phyloP scores from a whole-genome alignment of 2,888 invertebrate genomes.

The Barypeithes pellucidus region DNA sequence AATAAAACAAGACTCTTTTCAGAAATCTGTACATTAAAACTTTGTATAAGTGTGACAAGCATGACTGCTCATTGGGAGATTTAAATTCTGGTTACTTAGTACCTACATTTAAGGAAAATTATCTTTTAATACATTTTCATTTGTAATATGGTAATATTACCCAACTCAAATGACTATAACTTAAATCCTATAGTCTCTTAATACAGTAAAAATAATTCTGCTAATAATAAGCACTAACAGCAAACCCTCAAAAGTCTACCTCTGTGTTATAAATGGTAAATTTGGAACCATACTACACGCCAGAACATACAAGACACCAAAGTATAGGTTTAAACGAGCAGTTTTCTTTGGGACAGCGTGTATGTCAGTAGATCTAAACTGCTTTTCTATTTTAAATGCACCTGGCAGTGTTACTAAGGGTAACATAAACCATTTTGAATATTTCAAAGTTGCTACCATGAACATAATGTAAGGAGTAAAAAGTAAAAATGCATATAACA shows the following conservation, averaged over 20 bases:
- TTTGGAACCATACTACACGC: slow-evolving; percentile 83
- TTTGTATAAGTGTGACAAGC: too few species aligned
- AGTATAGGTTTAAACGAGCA: slow-evolving; percentile 91
- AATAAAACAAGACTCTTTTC: too few species aligned
- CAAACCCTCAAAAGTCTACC: slow-evolving; percentile 63
- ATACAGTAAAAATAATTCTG: slow-evolving; percentile 57
- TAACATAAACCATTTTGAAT: slow-evolving; percentile 90
- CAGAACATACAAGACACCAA: slow-evolving; percentile 91
- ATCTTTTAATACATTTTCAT: neutral
- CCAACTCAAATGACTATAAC: slow-evolving; percentile 1
- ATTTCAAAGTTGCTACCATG: slow-evolving; percentile 87
- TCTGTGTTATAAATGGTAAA: slow-evolving; percentile 75
- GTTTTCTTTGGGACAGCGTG: slow-evolving; percentile 89
- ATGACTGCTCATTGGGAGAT: too few species aligned
- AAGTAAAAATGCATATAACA: slow-evolving; percentile 90
- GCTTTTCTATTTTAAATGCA: slow-evolving; percentile 92
- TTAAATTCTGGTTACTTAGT: neutral
- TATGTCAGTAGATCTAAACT: slow-evolving; percentile 87
- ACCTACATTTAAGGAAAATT: neutral
- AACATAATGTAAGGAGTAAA: slow-evolving; percentile 94
- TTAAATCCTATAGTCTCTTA: slow-evolving; percentile 45
- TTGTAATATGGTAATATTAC: neutral
- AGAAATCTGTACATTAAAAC: too few species aligned
- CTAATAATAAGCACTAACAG: slow-evolving; percentile 55
- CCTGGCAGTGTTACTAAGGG: slow-evolving; percentile 90